A percentile compares a stretch with the other conserved stretches of the same genome.
Conservation (phyloP, 53 echinoderm and acorn worm genomes). For the Temnopleurus reevesii region DNA sequence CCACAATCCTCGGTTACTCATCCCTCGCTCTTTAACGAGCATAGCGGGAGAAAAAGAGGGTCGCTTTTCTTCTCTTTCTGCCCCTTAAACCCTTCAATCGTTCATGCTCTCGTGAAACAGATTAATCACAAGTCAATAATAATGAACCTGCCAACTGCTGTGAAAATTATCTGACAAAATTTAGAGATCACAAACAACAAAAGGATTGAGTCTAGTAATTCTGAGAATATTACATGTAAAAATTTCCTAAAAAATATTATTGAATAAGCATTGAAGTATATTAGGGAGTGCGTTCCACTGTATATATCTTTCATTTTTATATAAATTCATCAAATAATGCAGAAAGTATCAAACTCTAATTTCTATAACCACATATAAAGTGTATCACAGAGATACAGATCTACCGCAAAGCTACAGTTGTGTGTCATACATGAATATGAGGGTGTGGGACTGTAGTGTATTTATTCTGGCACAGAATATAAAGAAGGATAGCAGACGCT, state of each 20-base stretch:
- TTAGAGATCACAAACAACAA: too few species aligned
- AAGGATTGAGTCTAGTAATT: too few species aligned
- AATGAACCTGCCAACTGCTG: not conserved
- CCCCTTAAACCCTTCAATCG: not conserved
- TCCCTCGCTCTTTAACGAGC: constrained; percentile 28
- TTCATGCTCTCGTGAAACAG: constrained; percentile 7
- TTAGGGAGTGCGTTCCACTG: too few species aligned
- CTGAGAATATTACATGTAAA: too few species aligned
- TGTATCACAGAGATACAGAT: not conserved
- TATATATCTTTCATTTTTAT: too few species aligned
- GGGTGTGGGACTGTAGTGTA: not conserved
- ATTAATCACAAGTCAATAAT: constrained; percentile 29
- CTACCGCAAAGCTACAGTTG: not conserved
- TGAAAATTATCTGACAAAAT: too few species aligned
- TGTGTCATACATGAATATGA: not conserved
- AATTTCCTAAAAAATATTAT: too few species aligned
- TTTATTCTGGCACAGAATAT: constrained; percentile 5
- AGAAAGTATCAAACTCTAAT: too few species aligned
- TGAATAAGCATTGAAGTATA: too few species aligned
- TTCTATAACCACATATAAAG: too few species aligned
- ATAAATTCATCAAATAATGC: too few species aligned
- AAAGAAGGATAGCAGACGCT: not conserved
- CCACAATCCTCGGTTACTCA: constrained; percentile 46
- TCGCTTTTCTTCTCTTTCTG: not conserved
- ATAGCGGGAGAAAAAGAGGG: not conserved